Percentiles rank a stretch among this genome's conserved stretches.
These are phyloP conservation scores for Oligia fasciuncula DNA, from an alignment of 2,888 invertebrate genomes.

Conservation along the genomic window DNA sequence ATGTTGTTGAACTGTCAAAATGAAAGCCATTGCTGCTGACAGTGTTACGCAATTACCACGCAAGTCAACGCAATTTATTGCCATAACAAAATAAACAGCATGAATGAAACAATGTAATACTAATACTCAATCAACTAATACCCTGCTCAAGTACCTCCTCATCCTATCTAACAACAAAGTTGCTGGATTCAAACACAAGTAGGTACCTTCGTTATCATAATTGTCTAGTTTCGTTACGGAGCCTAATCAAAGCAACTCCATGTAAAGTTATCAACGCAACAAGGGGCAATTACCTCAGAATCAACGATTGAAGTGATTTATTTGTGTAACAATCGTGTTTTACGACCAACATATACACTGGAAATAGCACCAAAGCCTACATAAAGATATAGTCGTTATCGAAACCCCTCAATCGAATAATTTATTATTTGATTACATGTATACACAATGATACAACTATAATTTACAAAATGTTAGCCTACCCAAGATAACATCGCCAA, in stretches of 20 bases:
- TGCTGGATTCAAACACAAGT: slow-evolving; percentile 7
- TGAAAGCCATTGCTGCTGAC: background rate
- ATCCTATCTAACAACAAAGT: slow-evolving; percentile 11
- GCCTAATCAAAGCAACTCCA: slow-evolving; percentile 26
- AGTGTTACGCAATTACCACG: background rate
- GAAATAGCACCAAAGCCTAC: slow-evolving; percentile 39
- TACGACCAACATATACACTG: slow-evolving; percentile 27
- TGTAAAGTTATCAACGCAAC: slow-evolving; percentile 48
- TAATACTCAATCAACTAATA: slow-evolving; percentile 1
- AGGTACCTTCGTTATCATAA: slow-evolving; percentile 27
- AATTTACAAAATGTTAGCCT: slow-evolving; percentile 47
- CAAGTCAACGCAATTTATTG: background rate
- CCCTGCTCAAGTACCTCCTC: slow-evolving; percentile 1
- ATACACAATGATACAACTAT: slow-evolving; percentile 42
- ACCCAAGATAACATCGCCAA: slow-evolving; percentile 63
- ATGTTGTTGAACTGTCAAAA: background rate
- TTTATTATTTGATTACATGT: slow-evolving; percentile 53
- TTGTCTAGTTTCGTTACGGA: slow-evolving; percentile 8
- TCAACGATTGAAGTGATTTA: slow-evolving; percentile 33
- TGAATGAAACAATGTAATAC: slow-evolving; percentile 23
- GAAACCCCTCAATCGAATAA: slow-evolving; percentile 35
- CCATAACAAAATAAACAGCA: background rate
- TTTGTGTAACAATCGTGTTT: slow-evolving; percentile 40
- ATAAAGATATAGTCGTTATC: slow-evolving; percentile 42
- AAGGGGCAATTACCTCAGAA: slow-evolving; percentile 45